Evolutionary conservation across 2,113 vertebrate genomes (phyloP).

Genomic region (Lophius piscatorius): DNA sequence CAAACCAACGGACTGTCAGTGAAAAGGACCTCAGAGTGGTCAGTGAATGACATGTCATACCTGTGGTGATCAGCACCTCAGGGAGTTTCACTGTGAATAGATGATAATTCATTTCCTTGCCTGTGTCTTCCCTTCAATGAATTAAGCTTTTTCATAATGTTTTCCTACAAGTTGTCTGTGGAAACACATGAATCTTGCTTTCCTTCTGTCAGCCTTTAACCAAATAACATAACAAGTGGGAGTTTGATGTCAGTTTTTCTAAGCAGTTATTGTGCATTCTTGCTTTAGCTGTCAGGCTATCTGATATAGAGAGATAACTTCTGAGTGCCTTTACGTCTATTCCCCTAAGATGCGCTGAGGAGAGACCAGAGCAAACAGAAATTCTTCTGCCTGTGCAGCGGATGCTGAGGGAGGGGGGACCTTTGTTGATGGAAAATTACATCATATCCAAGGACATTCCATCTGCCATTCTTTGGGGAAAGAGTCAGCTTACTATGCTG

Average conservation of each 20-base stretch:
- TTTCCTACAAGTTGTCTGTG: too few relatives aligned
- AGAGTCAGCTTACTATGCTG: too few relatives aligned
- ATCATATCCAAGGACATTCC: constrained; percentile 46
- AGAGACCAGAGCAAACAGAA: constrained; percentile 52
- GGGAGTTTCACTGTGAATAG: too few relatives aligned
- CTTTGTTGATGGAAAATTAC: constrained; percentile 28
- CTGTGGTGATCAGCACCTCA: too few relatives aligned
- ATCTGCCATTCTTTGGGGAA: constrained; percentile 37
- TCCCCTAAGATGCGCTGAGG: constrained; percentile 30
- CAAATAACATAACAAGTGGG: constrained; percentile 38
- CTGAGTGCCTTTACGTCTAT: constrained; percentile 45
- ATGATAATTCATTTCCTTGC: too few relatives aligned
- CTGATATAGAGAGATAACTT: constrained; percentile 38
- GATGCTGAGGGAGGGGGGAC: constrained; percentile 32
- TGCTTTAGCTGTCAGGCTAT: constrained; percentile 42
- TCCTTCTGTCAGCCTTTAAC: too few relatives aligned
- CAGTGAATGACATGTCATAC: too few relatives aligned
- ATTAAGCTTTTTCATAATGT: too few relatives aligned
- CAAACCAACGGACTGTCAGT: too few relatives aligned
- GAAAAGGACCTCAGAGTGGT: too few relatives aligned
- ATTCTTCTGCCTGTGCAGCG: constrained; percentile 35
- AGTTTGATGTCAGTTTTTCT: constrained; percentile 50
- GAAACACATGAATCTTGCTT: too few relatives aligned
- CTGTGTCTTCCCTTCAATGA: too few relatives aligned
- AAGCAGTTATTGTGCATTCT: constrained; percentile 27